Evolutionary conservation across 2,888 invertebrate genomes (phyloP).

Genomic region (Empis livida): DNA sequence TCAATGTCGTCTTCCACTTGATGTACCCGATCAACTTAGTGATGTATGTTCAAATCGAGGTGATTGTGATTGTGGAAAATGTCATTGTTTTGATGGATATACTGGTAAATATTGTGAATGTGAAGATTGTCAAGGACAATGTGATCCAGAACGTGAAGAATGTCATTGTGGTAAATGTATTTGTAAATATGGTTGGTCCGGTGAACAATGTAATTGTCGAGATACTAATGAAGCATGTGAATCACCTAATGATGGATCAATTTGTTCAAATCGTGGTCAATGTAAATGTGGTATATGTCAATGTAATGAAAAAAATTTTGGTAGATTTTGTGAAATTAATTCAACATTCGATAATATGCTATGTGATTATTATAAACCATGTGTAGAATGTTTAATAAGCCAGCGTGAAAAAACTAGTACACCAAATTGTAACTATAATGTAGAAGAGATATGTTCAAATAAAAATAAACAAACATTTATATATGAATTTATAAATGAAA

Average conservation of each 20-base stretch:
- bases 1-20: slow-evolving; percentile 28
- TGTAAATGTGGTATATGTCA: slow-evolving; percentile 56
- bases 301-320: slow-evolving; percentile 23
- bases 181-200: slow-evolving; percentile 47
- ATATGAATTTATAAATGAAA: slow-evolving; percentile 21
- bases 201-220: slow-evolving; percentile 45
- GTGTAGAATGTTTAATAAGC: slow-evolving; percentile 27
- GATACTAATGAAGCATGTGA: slow-evolving; percentile 39
- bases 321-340: slow-evolving; percentile 29
- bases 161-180: slow-evolving; percentile 65
- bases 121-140: slow-evolving; percentile 42
- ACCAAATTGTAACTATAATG: slow-evolving; percentile 17
- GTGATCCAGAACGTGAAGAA: slow-evolving; percentile 51
- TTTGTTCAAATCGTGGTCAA: slow-evolving; percentile 60
- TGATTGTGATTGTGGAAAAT: slow-evolving; percentile 63
- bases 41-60: slow-evolving; percentile 57
- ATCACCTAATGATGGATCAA: slow-evolving; percentile 38
- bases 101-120: slow-evolving; percentile 51
- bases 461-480: slow-evolving; percentile 19
- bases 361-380: slow-evolving; percentile 30
- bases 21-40: too few relatives aligned
- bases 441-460: slow-evolving; percentile 23
- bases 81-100: slow-evolving; percentile 50
- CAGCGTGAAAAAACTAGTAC: slow-evolving; percentile 18
- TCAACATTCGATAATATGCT: slow-evolving; percentile 26